Evolutionary conservation across 2,888 invertebrate species (phyloP).

Genomic region (Holacanthella duospinosa): DNA sequence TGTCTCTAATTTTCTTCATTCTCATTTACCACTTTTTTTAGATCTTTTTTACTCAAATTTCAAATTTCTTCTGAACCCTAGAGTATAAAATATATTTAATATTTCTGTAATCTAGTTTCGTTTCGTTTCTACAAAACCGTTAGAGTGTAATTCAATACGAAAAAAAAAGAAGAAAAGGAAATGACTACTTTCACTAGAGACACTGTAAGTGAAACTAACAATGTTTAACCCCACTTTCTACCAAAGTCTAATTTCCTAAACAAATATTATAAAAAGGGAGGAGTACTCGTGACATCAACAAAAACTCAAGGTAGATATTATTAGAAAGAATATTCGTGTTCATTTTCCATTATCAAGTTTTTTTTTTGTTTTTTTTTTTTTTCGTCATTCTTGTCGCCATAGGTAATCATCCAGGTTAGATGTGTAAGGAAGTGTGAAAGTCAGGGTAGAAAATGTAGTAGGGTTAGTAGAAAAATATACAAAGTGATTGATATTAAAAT

Average conservation of each 20-base stretch:
- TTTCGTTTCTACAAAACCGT: too few species aligned
- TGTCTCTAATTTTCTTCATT: not conserved
- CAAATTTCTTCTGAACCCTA: not conserved
- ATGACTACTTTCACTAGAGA: not conserved
- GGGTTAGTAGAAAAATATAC: too few species aligned
- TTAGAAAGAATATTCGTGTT: not conserved
- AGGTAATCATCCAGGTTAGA: too few species aligned
- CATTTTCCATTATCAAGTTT: not conserved
- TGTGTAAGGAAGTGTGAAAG: too few species aligned
- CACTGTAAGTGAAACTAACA: not conserved
- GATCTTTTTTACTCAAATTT: not conserved
- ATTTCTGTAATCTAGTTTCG: too few species aligned
- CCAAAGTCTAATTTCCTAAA: not conserved
- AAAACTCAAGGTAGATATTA: not conserved
- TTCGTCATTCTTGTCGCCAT: too few species aligned
- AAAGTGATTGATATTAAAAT: too few species aligned
- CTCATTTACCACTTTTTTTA: not conserved
- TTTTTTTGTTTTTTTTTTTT: too few species aligned
- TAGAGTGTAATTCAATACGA: not conserved
- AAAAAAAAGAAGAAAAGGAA: not conserved
- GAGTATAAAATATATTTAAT: too few species aligned
- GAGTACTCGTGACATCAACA: not conserved
- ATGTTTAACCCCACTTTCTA: not conserved
- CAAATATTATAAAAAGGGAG: not conserved
- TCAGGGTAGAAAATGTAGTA: too few species aligned